Evolutionary conservation across 2,797 vertebrate species (phyloP).

Genomic region (Yasuhikotakia modesta): DNA sequence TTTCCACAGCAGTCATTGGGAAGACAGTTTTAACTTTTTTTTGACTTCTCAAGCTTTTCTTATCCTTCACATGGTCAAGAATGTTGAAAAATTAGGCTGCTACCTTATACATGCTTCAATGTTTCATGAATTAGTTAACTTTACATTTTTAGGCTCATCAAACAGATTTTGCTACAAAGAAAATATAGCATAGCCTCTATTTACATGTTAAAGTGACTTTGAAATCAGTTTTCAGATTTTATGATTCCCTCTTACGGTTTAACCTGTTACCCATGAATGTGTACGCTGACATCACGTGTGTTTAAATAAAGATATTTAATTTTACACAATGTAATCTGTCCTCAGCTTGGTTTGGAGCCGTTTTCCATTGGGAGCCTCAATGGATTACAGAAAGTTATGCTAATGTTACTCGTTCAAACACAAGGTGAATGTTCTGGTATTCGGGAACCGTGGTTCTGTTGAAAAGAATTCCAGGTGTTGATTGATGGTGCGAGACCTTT

Average conservation of each 20-base stretch:
- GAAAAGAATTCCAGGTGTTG: constrained; percentile 18
- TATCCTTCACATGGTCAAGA: constrained; percentile 4
- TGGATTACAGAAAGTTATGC: neutral
- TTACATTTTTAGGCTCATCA: constrained; percentile 10
- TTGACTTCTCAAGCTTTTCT: neutral
- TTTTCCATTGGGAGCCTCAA: neutral
- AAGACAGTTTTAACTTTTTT: neutral
- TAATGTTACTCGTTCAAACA: constrained; percentile 3
- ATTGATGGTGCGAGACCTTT: constrained; percentile 11
- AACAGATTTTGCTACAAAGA: neutral
- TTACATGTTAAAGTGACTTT: constrained; percentile 28
- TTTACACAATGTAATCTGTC: constrained; percentile 57
- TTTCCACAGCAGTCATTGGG: constrained; percentile 18
- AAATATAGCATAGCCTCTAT: constrained; percentile 11
- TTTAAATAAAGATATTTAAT: constrained; percentile 68
- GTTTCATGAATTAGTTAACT: constrained; percentile 17
- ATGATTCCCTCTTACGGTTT: constrained; percentile 38
- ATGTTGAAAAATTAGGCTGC: constrained; percentile 47
- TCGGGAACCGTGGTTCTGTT: neutral
- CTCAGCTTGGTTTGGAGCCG: constrained; percentile 5
- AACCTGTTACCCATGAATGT: constrained; percentile 60
- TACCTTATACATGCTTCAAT: constrained; percentile 32
- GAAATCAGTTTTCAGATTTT: constrained; percentile 3
- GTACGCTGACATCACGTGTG: constrained; percentile 59
- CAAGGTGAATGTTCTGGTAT: neutral